phyloP scores from a whole-genome alignment of 1,140 invertebrate species.

The Heliconius himera region DNA sequence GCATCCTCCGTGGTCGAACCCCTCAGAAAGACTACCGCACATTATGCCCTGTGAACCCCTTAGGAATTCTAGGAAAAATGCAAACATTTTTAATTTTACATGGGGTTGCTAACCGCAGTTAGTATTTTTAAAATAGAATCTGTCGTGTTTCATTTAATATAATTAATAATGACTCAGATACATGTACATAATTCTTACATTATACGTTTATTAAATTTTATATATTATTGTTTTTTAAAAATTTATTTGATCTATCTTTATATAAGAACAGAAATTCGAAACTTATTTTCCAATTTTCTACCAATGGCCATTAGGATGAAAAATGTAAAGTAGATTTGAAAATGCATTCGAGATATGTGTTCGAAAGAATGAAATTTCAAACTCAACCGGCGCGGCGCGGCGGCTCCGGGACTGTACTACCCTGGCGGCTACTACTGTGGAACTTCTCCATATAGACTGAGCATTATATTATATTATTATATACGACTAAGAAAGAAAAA shows the following conservation, averaged over 20 bases:
- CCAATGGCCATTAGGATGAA: slow-evolving; percentile 74
- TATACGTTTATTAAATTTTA: no score
- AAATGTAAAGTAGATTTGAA: slow-evolving; percentile 70
- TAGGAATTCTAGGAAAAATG: slow-evolving; percentile 70
- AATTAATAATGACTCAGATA: slow-evolving; percentile 33
- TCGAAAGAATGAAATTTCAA: slow-evolving; percentile 77
- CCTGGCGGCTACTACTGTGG: slow-evolving; percentile 37
- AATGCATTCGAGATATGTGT: slow-evolving; percentile 75
- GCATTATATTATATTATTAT: slow-evolving; percentile 26
- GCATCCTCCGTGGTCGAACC: slow-evolving; percentile 70
- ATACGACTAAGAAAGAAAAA: not conserved
- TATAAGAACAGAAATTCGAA: slow-evolving; percentile 56
- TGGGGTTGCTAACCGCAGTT: slow-evolving; percentile 47
- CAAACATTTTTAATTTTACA: slow-evolving; percentile 67
- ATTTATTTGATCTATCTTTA: slow-evolving; percentile 12
- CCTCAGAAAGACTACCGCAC: slow-evolving; percentile 66
- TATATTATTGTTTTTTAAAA: not conserved
- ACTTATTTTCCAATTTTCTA: slow-evolving; percentile 77
- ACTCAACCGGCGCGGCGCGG: slow-evolving; percentile 60
- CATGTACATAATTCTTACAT: not conserved
- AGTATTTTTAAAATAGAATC: slow-evolving; percentile 37
- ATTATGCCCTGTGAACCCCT: slow-evolving; percentile 65
- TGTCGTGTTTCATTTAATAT: slow-evolving; percentile 19
- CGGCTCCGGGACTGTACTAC: slow-evolving; percentile 48
- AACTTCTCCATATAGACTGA: slow-evolving; percentile 56